Conservation (phyloP, 2,797 vertebrate genomes). For the Alfaro cultratus region DNA sequence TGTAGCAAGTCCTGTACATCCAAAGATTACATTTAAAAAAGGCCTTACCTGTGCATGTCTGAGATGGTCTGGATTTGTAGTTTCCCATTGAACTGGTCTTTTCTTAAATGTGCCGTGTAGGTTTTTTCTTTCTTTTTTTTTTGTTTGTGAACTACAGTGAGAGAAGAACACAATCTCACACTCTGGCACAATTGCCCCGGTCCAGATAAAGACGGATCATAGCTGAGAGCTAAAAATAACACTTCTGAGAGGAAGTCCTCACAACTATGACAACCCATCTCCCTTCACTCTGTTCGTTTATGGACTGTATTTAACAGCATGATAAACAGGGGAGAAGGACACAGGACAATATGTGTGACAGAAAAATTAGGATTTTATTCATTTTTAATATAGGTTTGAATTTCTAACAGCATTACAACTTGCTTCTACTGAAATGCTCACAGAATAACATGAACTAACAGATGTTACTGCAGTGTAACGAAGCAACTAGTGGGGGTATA, state of each 20-base stretch:
- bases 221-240: constrained; percentile 91
- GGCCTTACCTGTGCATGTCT: constrained; percentile 94
- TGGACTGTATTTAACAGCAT: constrained; percentile 9
- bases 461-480: neutral
- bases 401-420: neutral
- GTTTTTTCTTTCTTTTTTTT: constrained; percentile 17
- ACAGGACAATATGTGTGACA: neutral
- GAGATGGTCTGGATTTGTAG: constrained; percentile 97
- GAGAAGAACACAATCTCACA: constrained; percentile 74
- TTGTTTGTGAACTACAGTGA: constrained; percentile 47
- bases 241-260: constrained; percentile 84
- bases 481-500: neutral
- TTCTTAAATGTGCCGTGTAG: constrained; percentile 45
- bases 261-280: constrained; percentile 84
- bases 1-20: neutral
- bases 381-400: neutral
- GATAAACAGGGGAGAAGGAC: neutral
- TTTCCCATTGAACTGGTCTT: constrained; percentile 88
- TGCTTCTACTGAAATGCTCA: neutral
- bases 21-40: neutral
- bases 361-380: neutral
- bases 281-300: constrained; percentile 24
- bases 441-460: neutral
- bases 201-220: constrained; percentile 84
- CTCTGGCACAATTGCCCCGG: constrained; percentile 72